Evolutionary conservation across 2,797 vertebrate species (phyloP).

Genomic region (Echeneis naucrates): DNA sequence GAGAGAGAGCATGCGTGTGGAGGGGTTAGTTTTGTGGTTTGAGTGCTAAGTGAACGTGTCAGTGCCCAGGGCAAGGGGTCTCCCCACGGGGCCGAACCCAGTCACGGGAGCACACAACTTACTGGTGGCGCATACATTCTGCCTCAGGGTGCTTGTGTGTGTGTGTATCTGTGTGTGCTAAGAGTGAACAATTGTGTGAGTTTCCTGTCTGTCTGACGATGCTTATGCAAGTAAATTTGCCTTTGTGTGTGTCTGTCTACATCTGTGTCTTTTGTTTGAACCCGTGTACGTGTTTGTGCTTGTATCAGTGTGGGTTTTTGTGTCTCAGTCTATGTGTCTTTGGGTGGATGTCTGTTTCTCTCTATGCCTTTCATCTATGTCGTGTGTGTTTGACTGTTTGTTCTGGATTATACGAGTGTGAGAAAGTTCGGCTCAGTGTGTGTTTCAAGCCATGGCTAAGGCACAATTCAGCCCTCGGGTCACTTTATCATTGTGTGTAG

Average conservation of each 20-base stretch:
- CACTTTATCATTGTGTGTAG: constrained; percentile 47
- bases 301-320: constrained; percentile 43
- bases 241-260: constrained; percentile 43
- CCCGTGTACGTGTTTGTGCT: constrained; percentile 47
- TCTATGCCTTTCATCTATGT: constrained; percentile 41
- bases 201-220: constrained; percentile 47
- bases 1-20: constrained; percentile 31
- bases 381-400: constrained; percentile 21
- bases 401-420: constrained; percentile 11
- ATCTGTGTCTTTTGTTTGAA: constrained; percentile 54
- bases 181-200: constrained; percentile 35
- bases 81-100: constrained; percentile 67
- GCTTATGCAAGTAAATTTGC: constrained; percentile 55
- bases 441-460: constrained; percentile 17
- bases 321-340: constrained; percentile 19
- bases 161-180: constrained; percentile 28
- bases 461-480: constrained; percentile 53
- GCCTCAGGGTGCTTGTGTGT: constrained; percentile 55
- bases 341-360: constrained; percentile 32
- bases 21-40: constrained; percentile 65
- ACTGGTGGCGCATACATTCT: constrained; percentile 76
- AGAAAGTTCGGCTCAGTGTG: constrained; percentile 8
- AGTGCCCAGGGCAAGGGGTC: constrained; percentile 73
- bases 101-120: constrained; percentile 76
- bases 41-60: constrained; percentile 81